Base-by-base conservation (phyloP, 2,113 vertebrate species). In the Lepus europaeus region DNA sequence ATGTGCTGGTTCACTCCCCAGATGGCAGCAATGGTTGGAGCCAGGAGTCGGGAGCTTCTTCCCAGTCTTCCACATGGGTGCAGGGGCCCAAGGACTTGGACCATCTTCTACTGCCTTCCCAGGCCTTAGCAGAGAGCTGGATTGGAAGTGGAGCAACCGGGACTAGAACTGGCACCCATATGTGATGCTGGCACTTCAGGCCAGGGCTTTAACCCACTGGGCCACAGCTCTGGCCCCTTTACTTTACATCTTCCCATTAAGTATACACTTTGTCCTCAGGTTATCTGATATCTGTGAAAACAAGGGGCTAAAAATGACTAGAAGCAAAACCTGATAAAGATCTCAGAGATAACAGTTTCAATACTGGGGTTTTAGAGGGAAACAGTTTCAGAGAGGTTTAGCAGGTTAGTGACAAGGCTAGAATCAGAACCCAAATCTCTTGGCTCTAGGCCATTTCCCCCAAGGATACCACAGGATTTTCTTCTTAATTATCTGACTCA, bases 251-350 rank as follows among this genome's bases (percentile, higher is more conserved):
- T 93, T 56, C 20, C 16, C 9, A 49, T 51, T 33, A 84, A 73
- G 25, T 79, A 6, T 53, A n/a, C 25, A 64, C 13, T 96, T 8
- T 49, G 33, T 6, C 59, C 29, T 87, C n/a, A 56, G 27, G 56
- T 70, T 45, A 90, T 14, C 5, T 22, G 49, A 36, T 45, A 81
- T 5, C 23, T 45, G 6, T 86, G 45, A 53, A 87, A 89, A 88
- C 4, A 83, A 33, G 87, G 27, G 5, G 80, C 29, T 66, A 66
- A 51, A 8, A 74, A 33, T 63, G 51, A 56, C 31, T 70, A 70
- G 31, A 82, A 82, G 90, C 49, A 96, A 94, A 89, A 86, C 86
- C 22, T 92, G 39, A 19, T 22, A 66, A 90, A 77, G 53, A 72
- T 45, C 29, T 77, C 56, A 92, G 61, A 84, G 13, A 76, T 19